Evolutionary conservation across 2,113 vertebrate genomes (phyloP).

Genomic region (Apteryx mantelli): DNA sequence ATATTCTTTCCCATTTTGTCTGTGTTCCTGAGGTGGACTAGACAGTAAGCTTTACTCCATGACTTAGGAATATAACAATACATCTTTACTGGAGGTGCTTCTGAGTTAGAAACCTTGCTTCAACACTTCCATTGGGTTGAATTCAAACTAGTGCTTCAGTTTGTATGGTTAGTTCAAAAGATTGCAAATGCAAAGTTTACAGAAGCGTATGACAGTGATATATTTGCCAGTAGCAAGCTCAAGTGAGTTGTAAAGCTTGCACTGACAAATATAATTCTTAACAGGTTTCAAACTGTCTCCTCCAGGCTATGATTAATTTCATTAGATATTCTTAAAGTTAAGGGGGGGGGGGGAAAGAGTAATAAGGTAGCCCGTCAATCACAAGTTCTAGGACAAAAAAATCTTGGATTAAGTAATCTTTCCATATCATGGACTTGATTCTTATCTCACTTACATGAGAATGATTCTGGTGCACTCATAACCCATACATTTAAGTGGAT

Average conservation of each 20-base stretch:
- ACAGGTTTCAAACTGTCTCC: conserved; percentile 67
- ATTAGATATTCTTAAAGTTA: conserved; percentile 65
- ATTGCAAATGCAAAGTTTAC: conserved; percentile 72
- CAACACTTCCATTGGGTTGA: neutral
- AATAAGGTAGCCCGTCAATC: conserved; percentile 63
- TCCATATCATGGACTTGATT: neutral
- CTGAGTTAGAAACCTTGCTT: neutral
- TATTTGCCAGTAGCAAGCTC: conserved; percentile 72
- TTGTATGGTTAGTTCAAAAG: conserved; percentile 69
- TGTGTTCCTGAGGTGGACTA: neutral
- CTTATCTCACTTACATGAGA: neutral
- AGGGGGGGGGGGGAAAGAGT: neutral
- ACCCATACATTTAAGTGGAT: neutral
- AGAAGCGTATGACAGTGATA: conserved; percentile 60
- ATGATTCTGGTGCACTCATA: neutral
- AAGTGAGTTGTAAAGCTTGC: conserved; percentile 70
- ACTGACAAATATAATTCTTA: conserved; percentile 72
- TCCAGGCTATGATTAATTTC: conserved; percentile 76
- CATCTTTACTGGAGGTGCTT: neutral
- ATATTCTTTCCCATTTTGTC: neutral
- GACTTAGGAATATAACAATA: neutral
- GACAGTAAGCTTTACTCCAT: neutral
- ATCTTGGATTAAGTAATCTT: conserved; percentile 44
- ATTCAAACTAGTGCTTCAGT: conserved; percentile 5
- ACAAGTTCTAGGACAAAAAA: conserved; percentile 12